Evolutionary conservation across 1,140 invertebrate genomes (phyloP), one percentile per base, ranked within the genome.

Genomic region (Heliconius nattereri): DNA sequence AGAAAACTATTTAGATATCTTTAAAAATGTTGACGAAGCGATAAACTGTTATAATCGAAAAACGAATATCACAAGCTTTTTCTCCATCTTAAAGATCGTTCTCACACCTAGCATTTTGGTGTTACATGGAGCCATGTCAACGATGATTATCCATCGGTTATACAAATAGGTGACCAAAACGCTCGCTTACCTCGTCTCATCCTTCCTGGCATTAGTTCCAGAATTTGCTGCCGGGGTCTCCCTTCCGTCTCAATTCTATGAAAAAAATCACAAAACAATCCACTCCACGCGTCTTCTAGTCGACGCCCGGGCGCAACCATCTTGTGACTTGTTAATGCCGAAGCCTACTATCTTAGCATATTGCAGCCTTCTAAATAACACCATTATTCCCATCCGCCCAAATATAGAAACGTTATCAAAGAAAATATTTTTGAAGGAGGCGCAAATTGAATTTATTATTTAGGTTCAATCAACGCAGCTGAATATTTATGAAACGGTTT

Each of bases 271-370:
- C 13, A 45, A 13, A 45, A 40, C 26, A 71, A 9, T 16, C 85
- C 57, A 74, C 87, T 93, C 91, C 81, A 90, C 76, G 26, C 26
- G 60, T 29, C 75, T 80, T 26, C 32, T 80, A 76, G 80, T 75
- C 86, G 76, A 66, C 78, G 78, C 73, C 80, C 80, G 85, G 81
- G 89, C 87, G 86, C 90, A 89, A 89, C 89, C 90, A 92, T 91
- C 92, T 93, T 87, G 85, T 93, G 92, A 93, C 92, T 93, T 92
- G 91, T 93, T 93, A 93, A 93, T 93, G 87, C 90, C 83, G 81
- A 89, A 89, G 90, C 90, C 91, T 92, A 91, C 91, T 92, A 90
- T 94, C 92, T 94, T 94, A 93, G 91, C 92, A 94, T 94, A 94
- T 94, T 94, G 91, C 92, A 91, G 91, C 84, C 84, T 87, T 90